Base-by-base conservation (phyloP, 2,888 invertebrate genomes). In the Scelioninae gen. 2 region DNA sequence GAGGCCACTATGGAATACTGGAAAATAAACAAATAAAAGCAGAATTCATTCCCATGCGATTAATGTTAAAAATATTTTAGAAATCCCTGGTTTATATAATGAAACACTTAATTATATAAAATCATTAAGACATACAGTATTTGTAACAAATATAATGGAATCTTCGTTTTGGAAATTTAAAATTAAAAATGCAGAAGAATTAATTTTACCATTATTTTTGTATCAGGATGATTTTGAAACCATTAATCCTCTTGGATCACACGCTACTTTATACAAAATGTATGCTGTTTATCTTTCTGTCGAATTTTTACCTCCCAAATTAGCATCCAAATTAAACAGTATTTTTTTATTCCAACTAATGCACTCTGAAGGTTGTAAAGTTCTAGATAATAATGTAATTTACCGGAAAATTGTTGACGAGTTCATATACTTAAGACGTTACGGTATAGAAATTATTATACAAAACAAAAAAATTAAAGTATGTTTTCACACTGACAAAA, bases 241-340 rank as follows among this genome's bases (percentile, higher is more conserved):
- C 10, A 16, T 43, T n/a, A 58, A 58, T 18, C 43, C 58, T 9
- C n/a, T 58, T 10, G 58, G 58, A 1, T 45, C 58, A 2, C 58
- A 58, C 28, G 58, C 58, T 41, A 58, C 58, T 2, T 7, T 58
- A 28, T 15, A 58, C 28, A 45, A 58, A 43, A 58, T 58, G 15
- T 28, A 43, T 15, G 58, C 58, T 18, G 25, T 43, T 31, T 58
- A 31, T 22, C 2, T 43, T 15, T 43, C 19, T 25, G 2, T 41
- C 4, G 15, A 39, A 10, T 58, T 9, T 58, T 58, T 41, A 4
- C 43, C 43, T 3, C 41, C 41, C 9, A 10, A 58, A 18, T 43
- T 43, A 15, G 25, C 31, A 16, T 61, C 61, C 4, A 48, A 35
- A 48, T 61, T 61, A 18, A 39, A 58, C 7, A 58, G 13, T 58